Conservation (phyloP, 2,113 vertebrate genomes). For the Eptesicus fuscus region DNA sequence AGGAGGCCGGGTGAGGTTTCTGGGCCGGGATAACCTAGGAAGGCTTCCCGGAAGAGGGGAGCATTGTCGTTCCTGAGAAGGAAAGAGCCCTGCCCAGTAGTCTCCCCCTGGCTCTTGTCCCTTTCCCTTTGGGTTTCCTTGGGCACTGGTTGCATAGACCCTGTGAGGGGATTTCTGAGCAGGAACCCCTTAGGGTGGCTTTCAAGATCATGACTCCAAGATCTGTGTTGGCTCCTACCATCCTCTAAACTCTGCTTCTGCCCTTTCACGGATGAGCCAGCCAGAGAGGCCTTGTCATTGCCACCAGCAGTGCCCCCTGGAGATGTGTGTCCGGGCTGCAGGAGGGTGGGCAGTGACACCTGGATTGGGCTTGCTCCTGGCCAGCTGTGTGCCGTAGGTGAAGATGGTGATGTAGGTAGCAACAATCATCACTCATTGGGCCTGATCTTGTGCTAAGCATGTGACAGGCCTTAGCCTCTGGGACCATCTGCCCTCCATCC, state of each 20-base stretch:
- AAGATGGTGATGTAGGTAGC: accelerated
- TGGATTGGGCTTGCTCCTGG: not conserved
- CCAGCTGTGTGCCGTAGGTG: not conserved
- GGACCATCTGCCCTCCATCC: not conserved
- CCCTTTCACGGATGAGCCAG: not conserved
- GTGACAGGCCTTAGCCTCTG: not conserved
- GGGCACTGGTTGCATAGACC: not conserved
- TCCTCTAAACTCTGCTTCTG: not conserved
- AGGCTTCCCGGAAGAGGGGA: not conserved
- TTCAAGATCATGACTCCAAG: not conserved
- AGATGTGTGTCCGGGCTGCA: not conserved
- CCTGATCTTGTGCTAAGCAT: not conserved
- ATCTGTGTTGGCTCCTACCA: not conserved
- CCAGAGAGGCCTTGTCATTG: not conserved
- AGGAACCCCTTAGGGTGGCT: not conserved
- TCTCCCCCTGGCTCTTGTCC: not conserved
- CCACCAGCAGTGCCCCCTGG: not conserved
- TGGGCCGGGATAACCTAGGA: not conserved
- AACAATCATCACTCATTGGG: not conserved
- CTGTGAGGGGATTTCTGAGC: not conserved
- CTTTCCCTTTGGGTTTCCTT: not conserved
- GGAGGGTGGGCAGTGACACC: not conserved
- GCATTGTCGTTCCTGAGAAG: not conserved
- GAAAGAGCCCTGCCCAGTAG: not conserved
- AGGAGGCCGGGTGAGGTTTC: not conserved